Percentiles rank a stretch among this genome's conserved stretches.
phyloP scores from a whole-genome alignment of 2,113 vertebrate genomes.

The Pelvicachromis taeniatus region DNA sequence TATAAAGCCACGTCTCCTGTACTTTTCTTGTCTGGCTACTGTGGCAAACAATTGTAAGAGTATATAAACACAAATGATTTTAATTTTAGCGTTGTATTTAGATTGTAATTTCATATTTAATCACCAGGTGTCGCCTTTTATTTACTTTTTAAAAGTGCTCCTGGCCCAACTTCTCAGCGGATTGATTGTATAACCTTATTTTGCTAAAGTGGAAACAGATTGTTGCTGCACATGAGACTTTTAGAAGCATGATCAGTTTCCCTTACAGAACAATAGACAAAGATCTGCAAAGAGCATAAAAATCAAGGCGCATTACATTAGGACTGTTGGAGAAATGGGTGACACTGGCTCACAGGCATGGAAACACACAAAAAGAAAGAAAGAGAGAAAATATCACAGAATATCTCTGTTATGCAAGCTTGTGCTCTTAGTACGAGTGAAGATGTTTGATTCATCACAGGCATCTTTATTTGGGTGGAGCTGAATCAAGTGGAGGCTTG shows the following conservation, averaged over 20 bases:
- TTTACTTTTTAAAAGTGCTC: neutral
- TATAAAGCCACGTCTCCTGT: neutral
- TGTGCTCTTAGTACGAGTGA: neutral
- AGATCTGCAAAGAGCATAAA: neutral
- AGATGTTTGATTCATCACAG: neutral
- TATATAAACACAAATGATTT: fast-evolving
- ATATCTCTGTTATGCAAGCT: neutral
- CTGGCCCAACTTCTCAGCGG: neutral
- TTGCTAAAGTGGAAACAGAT: slow-evolving; percentile 7
- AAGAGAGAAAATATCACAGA: neutral
- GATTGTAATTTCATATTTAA: neutral
- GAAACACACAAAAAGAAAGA: neutral
- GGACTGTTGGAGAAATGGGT: neutral
- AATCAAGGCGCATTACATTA: neutral
- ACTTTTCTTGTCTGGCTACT: neutral
- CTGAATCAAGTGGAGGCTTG: neutral
- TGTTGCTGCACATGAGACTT: neutral
- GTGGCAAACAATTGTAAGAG: neutral
- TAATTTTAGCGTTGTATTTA: neutral
- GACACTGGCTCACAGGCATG: neutral
- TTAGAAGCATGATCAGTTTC: neutral
- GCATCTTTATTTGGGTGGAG: neutral
- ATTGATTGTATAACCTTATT: neutral
- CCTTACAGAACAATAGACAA: neutral
- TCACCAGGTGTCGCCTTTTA: slow-evolving; percentile 18